Percentiles rank a stretch among this genome's conserved stretches.
These are phyloP conservation scores for Himantopus leucocephalus DNA, from an alignment of 2,113 vertebrate species.

Conservation along the genomic window DNA sequence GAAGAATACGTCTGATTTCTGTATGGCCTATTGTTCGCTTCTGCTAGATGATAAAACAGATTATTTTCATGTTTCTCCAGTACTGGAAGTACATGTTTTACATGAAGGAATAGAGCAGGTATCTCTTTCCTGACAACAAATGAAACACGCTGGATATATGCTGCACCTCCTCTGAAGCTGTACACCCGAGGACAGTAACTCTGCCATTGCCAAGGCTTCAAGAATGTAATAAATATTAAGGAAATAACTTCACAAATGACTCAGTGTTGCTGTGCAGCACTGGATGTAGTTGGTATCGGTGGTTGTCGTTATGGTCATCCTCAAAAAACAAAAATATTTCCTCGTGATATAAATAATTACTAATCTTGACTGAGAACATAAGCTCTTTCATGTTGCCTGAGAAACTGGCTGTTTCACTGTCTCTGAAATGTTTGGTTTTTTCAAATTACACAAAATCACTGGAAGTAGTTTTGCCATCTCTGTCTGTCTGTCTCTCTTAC, in stretches of 20 bases:
- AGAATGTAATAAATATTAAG: neutral
- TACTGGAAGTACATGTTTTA: neutral
- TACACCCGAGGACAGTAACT: neutral
- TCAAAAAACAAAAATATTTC: neutral
- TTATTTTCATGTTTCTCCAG: neutral
- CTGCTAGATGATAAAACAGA: neutral
- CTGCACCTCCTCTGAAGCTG: neutral
- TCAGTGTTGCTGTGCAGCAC: neutral
- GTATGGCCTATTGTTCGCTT: neutral
- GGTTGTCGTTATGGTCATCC: neutral
- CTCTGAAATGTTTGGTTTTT: neutral
- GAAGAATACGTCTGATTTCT: neutral
- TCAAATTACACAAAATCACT: neutral
- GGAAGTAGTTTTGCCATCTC: conserved; percentile 7
- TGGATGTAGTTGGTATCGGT: neutral
- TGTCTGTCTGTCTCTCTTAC: neutral
- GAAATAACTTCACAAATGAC: neutral
- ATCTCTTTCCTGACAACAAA: neutral
- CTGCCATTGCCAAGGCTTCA: neutral
- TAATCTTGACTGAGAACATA: neutral
- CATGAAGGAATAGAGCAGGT: neutral
- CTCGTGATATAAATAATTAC: neutral
- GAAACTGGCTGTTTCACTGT: neutral
- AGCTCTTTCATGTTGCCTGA: neutral
- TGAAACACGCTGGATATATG: neutral